Evolutionary conservation across 2,797 vertebrate species (phyloP).

Genomic region (Megalops cyprinoides): DNA sequence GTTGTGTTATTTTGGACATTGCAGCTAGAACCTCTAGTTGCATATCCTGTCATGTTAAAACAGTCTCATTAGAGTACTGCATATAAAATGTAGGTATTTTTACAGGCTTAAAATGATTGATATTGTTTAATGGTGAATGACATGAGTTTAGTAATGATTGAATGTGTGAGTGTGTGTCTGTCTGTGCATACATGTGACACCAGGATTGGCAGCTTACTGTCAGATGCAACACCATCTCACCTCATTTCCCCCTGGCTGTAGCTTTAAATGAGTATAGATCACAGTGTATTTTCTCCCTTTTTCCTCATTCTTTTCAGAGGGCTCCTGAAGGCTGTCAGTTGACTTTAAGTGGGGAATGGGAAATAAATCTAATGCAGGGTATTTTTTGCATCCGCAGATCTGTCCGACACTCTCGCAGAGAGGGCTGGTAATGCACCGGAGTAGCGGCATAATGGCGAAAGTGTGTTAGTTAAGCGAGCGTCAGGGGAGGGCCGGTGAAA

Average conservation of each 20-base stretch:
- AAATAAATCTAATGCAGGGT: not conserved
- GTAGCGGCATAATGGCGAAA: conserved; percentile 26
- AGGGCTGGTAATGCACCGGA: not conserved
- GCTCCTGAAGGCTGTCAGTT: not conserved
- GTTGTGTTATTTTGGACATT: too few relatives aligned
- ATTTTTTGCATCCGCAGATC: not conserved
- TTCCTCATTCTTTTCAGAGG: not conserved
- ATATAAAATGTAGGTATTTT: not conserved
- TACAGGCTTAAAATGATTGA: not conserved
- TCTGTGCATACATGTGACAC: too few relatives aligned
- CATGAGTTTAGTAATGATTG: not conserved
- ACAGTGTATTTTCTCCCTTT: not conserved
- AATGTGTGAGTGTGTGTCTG: not conserved
- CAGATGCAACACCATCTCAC: not conserved
- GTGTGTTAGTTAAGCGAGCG: conserved; percentile 49
- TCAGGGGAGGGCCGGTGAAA: conserved; percentile 51
- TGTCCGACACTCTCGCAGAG: not conserved
- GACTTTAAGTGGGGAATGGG: conserved; percentile 10
- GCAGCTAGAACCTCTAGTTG: too few relatives aligned
- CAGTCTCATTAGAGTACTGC: not conserved
- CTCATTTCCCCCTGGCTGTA: not conserved
- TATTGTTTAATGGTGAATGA: not conserved
- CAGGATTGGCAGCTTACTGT: too few relatives aligned
- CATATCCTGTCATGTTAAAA: conserved; percentile 6
- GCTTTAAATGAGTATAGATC: conserved; percentile 13